A percentile compares a stretch with the other conserved stretches of the same genome.
phyloP scores from a whole-genome alignment of 2,888 invertebrate species.

The Pycnomerus fuliginosus region DNA sequence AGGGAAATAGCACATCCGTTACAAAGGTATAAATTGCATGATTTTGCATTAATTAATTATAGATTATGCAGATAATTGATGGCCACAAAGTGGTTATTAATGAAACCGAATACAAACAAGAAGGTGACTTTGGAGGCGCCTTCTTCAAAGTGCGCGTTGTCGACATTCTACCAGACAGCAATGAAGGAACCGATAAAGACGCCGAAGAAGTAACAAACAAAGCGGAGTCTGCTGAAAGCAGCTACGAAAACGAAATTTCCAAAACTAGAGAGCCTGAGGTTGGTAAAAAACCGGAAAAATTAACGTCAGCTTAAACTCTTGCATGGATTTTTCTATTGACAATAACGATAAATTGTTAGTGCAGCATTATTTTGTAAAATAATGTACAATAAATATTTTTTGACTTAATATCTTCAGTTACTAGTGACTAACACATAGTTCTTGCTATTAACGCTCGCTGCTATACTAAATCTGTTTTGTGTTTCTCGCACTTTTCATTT shows the following conservation, averaged over 20 bases:
- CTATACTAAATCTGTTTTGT: constrained; percentile 12
- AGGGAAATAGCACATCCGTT: constrained; percentile 50
- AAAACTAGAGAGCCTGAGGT: constrained; percentile 43
- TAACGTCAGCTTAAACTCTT: constrained; percentile 25
- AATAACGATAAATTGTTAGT: neutral
- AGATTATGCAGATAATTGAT: constrained; percentile 54
- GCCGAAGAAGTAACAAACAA: constrained; percentile 30
- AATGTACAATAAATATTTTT: neutral
- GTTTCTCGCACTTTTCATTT: constrained; percentile 39
- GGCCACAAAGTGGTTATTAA: constrained; percentile 58
- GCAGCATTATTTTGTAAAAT: neutral
- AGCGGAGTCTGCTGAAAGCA: constrained; percentile 43
- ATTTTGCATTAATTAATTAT: constrained; percentile 3
- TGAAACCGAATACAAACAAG: constrained; percentile 55
- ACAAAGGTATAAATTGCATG: constrained; percentile 42
- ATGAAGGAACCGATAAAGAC: constrained; percentile 34
- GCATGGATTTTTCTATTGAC: constrained; percentile 12
- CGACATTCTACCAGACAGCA: constrained; percentile 52
- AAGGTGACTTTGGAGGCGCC: constrained; percentile 46
- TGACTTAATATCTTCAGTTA: too few species aligned
- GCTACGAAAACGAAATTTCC: constrained; percentile 44
- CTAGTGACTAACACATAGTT: constrained; percentile 13
- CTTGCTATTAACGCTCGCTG: constrained; percentile 6
- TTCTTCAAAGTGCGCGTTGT: constrained; percentile 54
- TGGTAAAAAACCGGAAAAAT: constrained; percentile 47